These are phyloP conservation scores for Acleris cristana DNA, from an alignment of 2,888 invertebrate genomes.

Conservation along the genomic window DNA sequence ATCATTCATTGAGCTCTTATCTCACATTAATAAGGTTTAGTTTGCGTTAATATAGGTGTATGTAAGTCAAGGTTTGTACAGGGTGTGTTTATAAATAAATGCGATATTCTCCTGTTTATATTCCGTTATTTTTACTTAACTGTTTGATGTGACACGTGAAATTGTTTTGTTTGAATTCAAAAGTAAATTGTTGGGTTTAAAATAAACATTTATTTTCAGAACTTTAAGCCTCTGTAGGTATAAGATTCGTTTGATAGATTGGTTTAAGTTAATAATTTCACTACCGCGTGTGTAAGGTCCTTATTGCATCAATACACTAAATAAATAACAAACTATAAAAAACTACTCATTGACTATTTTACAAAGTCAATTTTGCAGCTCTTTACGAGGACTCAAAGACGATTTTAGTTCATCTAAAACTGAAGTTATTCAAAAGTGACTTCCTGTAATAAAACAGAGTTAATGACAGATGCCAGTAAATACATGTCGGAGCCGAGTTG, in stretches of 20 bases:
- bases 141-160: constrained; percentile 61
- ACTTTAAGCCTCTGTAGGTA: neutral
- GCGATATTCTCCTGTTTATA: constrained; percentile 50
- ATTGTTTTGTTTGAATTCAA: constrained; percentile 52
- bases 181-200: constrained; percentile 43
- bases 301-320: too few relatives aligned
- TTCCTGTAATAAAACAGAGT: neutral
- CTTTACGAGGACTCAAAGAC: too few relatives aligned
- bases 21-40: neutral
- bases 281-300: too few relatives aligned
- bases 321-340: too few relatives aligned
- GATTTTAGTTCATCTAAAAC: too few relatives aligned
- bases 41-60: neutral
- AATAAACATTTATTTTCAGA: constrained; percentile 13
- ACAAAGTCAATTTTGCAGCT: too few relatives aligned
- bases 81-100: constrained; percentile 44
- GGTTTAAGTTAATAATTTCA: too few relatives aligned
- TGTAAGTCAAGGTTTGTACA: constrained; percentile 17
- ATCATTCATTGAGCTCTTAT: neutral
- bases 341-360: too few relatives aligned
- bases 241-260: too few relatives aligned
- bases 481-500: neutral
- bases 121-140: constrained; percentile 50
- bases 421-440: too few relatives aligned
- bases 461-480: neutral